Base-by-base conservation (phyloP, 92 coral and sea anemone genomes). In the Porites rus region DNA sequence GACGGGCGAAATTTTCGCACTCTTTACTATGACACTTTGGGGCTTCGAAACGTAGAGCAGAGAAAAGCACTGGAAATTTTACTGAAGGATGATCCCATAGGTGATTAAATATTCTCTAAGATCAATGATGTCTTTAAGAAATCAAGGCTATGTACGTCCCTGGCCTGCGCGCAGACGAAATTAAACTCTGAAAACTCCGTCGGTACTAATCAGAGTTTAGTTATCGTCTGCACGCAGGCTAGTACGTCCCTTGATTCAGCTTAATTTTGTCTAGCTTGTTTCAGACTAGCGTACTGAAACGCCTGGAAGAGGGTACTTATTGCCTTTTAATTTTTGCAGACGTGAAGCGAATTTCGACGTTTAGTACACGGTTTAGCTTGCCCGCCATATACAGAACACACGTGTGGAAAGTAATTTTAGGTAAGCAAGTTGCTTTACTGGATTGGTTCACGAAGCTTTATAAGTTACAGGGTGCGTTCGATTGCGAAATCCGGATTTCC, bases 341-440 rank as follows among this genome's bases (percentile, higher is more conserved):
- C 89, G 87, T 97, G 22, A 90, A 92, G 51, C 95, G 98, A 19
- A 94, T 97, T 18, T 92, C 98, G 72, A 97, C 97, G 53, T 97
- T 97, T 80, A 95, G 98, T 76, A 84, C 87, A 69, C 93, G 90
- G 79, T 97, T 95, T 74, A 92, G 98, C 74, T 81, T 97, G 58
- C 97, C 99, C 78, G 99, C 98, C 20, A 93, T 95, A 50, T 90
- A 89, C 78, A 93, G 99, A 80, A 87, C 93, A 28, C 93, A 93
- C 73, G 99, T 95, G 9, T 97, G 99, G 99, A 97, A 97, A 84
- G 84, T 97, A 31, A 75, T 97, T 51, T 91, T 97, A 72, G 99
- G 99, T 96, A 85, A 80, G 89, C 19, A 8, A 6, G 17, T 21
- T n/a, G 25, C 5, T 38, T 38, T 38, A 38, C 46, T 38, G 6